Conservation (phyloP, 2,888 invertebrate species). For the Papilio elwesi region DNA sequence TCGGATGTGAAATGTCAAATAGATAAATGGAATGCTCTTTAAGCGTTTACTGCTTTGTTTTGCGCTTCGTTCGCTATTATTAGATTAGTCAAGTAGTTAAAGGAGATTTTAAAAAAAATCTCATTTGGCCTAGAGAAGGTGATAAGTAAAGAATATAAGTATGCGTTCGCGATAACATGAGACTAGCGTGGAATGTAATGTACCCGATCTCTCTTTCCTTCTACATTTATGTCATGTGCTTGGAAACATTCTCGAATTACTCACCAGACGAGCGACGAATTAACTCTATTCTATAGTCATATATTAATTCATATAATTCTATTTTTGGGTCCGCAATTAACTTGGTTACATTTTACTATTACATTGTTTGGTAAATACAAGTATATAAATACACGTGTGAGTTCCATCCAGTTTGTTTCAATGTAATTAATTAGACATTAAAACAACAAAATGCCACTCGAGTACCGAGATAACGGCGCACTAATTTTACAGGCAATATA, state of each 20-base stretch:
- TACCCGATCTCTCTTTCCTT: not conserved
- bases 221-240: not conserved
- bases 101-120: not conserved
- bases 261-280: not conserved
- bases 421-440: constrained; percentile 14
- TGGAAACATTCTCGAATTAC: not conserved
- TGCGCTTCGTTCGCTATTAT: constrained; percentile 1
- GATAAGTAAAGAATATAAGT: not conserved
- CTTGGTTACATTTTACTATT: constrained; percentile 1
- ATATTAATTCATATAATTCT: not conserved
- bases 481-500: constrained; percentile 35
- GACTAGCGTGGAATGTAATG: not conserved
- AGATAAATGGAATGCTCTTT: constrained; percentile 12
- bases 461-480: constrained; percentile 27
- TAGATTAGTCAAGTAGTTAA: not conserved
- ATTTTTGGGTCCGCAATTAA: constrained; percentile 4
- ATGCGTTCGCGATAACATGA: not conserved
- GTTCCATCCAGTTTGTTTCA: not conserved
- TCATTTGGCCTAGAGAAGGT: not conserved
- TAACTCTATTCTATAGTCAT: not conserved
- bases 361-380: too few species aligned
- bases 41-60: not conserved
- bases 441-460: constrained; percentile 18
- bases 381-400: too few species aligned
- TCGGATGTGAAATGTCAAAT: constrained; percentile 9